phyloP scores from a whole-genome alignment of 2,113 vertebrate species.

The Stictonetta naevosa region DNA sequence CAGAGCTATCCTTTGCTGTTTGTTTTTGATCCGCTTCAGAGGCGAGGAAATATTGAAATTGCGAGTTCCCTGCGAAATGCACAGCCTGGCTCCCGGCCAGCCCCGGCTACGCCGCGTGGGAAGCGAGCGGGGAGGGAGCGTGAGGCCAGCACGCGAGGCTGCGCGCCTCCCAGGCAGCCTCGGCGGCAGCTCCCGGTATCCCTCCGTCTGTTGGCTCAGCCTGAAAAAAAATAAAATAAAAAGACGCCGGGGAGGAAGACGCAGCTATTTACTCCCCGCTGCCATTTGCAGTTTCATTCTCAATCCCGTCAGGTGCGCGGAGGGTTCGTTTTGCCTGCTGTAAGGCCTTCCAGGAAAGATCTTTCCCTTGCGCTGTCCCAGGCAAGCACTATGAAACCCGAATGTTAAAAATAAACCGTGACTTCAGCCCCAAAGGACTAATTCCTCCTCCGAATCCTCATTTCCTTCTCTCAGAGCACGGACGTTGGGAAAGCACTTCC shows the following conservation, averaged over 20 bases:
- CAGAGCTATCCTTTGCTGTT: not conserved
- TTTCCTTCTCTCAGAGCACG: not conserved
- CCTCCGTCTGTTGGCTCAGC: not conserved
- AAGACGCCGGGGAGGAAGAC: not conserved
- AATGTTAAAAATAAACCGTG: not conserved
- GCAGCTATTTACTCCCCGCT: not conserved
- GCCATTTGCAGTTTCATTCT: not conserved
- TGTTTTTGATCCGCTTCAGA: not conserved
- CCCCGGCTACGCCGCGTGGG: accelerated
- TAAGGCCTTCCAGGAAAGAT: not conserved
- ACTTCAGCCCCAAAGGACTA: not conserved
- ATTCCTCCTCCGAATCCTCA: not conserved
- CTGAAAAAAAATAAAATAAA: not conserved
- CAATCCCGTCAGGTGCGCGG: accelerated
- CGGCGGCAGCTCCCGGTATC: not conserved
- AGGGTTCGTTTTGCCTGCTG: not conserved
- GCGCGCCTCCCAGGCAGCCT: accelerated
- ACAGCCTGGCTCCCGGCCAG: not conserved
- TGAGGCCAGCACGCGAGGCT: accelerated
- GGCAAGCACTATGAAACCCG: not conserved
- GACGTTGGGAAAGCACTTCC: not conserved
- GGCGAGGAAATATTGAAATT: not conserved
- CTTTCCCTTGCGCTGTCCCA: not conserved
- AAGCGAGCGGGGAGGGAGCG: not conserved
- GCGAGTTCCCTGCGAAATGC: not conserved